Evolutionary conservation across 2,113 vertebrate genomes (phyloP), one percentile per base, ranked within the genome.

Genomic region (Macrotis lagotis): DNA sequence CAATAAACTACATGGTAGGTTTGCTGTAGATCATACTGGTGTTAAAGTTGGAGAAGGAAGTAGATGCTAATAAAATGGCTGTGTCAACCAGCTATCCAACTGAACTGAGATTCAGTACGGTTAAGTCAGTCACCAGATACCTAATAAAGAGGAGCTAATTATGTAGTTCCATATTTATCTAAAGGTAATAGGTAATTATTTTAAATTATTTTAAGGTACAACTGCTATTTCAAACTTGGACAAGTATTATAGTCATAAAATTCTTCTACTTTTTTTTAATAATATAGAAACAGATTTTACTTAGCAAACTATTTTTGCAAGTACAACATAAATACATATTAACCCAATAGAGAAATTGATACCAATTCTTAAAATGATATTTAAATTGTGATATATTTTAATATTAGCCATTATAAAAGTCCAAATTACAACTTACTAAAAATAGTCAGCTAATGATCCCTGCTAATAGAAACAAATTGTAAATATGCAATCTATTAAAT

Each of bases 61-160:
- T 96, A 96, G 97, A 98, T 97, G 95, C 95, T 98, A 98, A 98
- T 96, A 93, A 98, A 98, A 98, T 96, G 96, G 98, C 93, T 95
- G 96, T 92, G 48, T 88, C 12, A 3, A 74, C 93, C 93, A 96
- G 16, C 48, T 0, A 8, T 90, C 95, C 51, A 95, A 59, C 0
- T 90, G 48, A 51, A 95, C 66, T n/a, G 9, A 96, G 50, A 92
- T 49, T 48, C 51, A 92, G 44, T 0, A 53, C n/a, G 89, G 26
- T 83, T 50, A 95, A 47, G 37, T 51, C 50, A 94, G 83, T 50
- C 31, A 95, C 89, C 50, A 91, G n/a, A 98, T 94, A 92, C 37
- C 19, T 91, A 90, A 55, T 31, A 93, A 89, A 53, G 50, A 0
- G 14, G 88, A 95, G 28, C 51, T 59, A 51, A 93, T 51, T 44